These are phyloP conservation scores for Myotis lucifugus DNA, from an alignment of 2,113 vertebrate species.

Conservation along the genomic window DNA sequence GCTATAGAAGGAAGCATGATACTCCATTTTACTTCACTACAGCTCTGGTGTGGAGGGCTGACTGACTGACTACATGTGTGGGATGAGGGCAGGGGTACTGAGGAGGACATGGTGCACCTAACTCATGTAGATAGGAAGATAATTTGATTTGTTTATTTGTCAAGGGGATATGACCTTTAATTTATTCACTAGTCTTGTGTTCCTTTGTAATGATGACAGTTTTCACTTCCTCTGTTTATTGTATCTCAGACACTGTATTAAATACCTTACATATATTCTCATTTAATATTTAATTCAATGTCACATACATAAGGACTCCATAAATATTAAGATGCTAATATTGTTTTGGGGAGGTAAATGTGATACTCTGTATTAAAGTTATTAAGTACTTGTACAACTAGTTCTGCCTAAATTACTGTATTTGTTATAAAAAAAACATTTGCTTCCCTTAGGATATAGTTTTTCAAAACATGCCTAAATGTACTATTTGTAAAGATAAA, in stretches of 20 bases:
- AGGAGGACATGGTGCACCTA: not conserved
- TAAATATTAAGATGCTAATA: not conserved
- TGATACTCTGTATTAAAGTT: not conserved
- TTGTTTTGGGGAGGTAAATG: not conserved
- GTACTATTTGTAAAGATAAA: not conserved
- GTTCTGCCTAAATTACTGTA: not conserved
- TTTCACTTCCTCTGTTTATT: not conserved
- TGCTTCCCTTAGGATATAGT: not conserved
- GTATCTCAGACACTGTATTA: not conserved
- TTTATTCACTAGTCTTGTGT: not conserved
- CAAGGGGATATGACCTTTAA: not conserved
- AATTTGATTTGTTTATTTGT: not conserved
- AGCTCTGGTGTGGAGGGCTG: not conserved
- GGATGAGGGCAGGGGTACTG: not conserved
- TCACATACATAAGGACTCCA: not conserved
- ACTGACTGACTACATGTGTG: not conserved
- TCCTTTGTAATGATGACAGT: not conserved
- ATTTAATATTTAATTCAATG: conserved; percentile 17
- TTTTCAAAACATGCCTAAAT: not conserved
- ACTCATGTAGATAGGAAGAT: not conserved
- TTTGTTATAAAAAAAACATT: not conserved
- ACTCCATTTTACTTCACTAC: not conserved
- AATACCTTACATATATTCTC: not conserved
- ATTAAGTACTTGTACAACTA: not conserved
- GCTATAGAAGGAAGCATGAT: not conserved